Percentiles rank a stretch among this genome's conserved stretches.
These are phyloP conservation scores for Digitonthophagus gazella DNA, from an alignment of 2,888 invertebrate species.

Conservation along the genomic window DNA sequence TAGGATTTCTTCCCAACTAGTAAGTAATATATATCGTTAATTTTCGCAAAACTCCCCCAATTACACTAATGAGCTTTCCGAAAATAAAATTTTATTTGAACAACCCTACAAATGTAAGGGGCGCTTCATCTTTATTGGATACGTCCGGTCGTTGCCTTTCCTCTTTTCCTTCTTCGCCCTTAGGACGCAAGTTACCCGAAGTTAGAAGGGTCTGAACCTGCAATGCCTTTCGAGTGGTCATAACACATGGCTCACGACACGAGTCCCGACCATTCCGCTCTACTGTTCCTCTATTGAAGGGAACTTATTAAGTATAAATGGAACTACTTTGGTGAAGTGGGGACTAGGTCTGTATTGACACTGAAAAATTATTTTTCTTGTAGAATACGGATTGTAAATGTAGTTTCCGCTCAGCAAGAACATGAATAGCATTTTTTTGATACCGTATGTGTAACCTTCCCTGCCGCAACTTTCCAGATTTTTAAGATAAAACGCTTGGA, in stretches of 20 bases:
- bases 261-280: not conserved
- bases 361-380: no score
- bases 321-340: no score
- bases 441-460: not conserved
- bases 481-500: not conserved
- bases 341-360: no score
- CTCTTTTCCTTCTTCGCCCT: not conserved
- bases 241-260: not conserved
- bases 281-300: not conserved
- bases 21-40: not conserved
- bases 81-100: not conserved
- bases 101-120: not conserved
- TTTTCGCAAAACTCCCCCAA: not conserved
- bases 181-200: not conserved
- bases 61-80: not conserved
- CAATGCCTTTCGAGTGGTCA: not conserved
- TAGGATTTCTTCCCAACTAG: not conserved
- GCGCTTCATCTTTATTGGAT: not conserved
- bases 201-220: not conserved
- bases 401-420: no score
- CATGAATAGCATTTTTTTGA: not conserved
- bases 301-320: not conserved
- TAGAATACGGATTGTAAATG: no score
- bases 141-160: not conserved
- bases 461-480: not conserved